A percentile compares a stretch with the other conserved stretches of the same genome.
These are phyloP conservation scores for Amphilophus citrinellus DNA, from an alignment of 2,113 vertebrate species.

Conservation along the genomic window DNA sequence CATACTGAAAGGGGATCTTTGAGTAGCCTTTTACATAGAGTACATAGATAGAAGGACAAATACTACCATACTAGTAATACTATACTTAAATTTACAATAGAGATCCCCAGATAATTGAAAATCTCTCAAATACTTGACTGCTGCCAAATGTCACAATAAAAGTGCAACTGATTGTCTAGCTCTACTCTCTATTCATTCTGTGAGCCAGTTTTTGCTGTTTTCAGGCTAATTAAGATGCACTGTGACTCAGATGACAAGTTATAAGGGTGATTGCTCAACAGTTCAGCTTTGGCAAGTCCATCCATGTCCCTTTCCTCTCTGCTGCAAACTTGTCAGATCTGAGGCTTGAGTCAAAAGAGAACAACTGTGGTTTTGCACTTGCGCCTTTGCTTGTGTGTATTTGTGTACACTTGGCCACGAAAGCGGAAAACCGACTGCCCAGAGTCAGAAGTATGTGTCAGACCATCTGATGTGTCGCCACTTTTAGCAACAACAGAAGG, in stretches of 20 bases:
- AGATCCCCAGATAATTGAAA: background rate
- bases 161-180: background rate
- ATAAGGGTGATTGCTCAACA: background rate
- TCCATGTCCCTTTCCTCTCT: conserved; percentile 22
- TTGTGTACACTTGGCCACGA: background rate
- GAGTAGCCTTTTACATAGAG: background rate
- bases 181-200: background rate
- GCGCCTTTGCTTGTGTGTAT: conserved; percentile 21
- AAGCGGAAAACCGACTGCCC: conserved; percentile 44
- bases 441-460: conserved; percentile 54
- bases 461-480: conserved; percentile 57
- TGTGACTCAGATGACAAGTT: conserved; percentile 31
- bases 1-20: background rate
- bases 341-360: conserved; percentile 42
- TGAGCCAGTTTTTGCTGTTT: conserved; percentile 16
- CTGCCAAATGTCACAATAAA: background rate
- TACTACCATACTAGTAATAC: background rate
- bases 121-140: background rate
- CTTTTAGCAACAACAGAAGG: conserved; percentile 18
- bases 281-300: background rate
- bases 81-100: background rate
- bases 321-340: conserved; percentile 21
- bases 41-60: background rate
- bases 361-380: conserved; percentile 40
- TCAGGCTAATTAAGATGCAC: conserved; percentile 21